Evolutionary conservation across 2,888 invertebrate species (phyloP).

Genomic region (Nymphalis polychloros): DNA sequence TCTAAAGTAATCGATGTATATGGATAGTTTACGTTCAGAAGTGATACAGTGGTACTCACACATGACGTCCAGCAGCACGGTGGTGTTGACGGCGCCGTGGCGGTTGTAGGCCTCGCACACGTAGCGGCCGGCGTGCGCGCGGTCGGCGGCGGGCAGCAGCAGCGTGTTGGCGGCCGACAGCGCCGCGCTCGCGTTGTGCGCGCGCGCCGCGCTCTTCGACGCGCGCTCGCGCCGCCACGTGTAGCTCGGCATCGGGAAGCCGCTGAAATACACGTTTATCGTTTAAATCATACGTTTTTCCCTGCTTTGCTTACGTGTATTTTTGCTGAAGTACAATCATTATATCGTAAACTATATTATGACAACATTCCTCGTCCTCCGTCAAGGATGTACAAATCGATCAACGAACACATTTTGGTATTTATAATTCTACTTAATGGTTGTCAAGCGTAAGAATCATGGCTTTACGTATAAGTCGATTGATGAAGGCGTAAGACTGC

Average conservation of each 20-base stretch:
- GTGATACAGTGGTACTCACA: slow-evolving; percentile 84
- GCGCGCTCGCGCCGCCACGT: slow-evolving; percentile 85
- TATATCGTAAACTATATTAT: too few relatives aligned
- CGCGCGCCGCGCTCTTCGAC: slow-evolving; percentile 52
- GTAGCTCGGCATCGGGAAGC: slow-evolving; percentile 87
- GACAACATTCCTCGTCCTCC: too few relatives aligned
- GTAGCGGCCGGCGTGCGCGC: slow-evolving; percentile 89
- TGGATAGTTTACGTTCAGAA: neutral
- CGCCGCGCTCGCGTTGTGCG: slow-evolving; percentile 61
- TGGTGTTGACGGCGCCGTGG: slow-evolving; percentile 87
- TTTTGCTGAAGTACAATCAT: too few relatives aligned
- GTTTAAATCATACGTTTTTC: too few relatives aligned
- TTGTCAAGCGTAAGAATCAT: too few relatives aligned
- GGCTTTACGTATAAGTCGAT: too few relatives aligned
- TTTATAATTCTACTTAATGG: too few relatives aligned
- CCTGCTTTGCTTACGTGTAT: too few relatives aligned
- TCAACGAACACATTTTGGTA: too few relatives aligned
- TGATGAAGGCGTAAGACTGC: too few relatives aligned
- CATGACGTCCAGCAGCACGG: slow-evolving; percentile 89
- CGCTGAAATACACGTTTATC: slow-evolving; percentile 55
- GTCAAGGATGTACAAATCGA: too few relatives aligned
- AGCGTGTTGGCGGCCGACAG: slow-evolving; percentile 72
- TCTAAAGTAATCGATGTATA: too few relatives aligned
- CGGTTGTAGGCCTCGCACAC: slow-evolving; percentile 89
- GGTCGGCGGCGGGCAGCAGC: slow-evolving; percentile 83